Conservation (phyloP, 2,888 invertebrate species). For the Argyresthia albistria region DNA sequence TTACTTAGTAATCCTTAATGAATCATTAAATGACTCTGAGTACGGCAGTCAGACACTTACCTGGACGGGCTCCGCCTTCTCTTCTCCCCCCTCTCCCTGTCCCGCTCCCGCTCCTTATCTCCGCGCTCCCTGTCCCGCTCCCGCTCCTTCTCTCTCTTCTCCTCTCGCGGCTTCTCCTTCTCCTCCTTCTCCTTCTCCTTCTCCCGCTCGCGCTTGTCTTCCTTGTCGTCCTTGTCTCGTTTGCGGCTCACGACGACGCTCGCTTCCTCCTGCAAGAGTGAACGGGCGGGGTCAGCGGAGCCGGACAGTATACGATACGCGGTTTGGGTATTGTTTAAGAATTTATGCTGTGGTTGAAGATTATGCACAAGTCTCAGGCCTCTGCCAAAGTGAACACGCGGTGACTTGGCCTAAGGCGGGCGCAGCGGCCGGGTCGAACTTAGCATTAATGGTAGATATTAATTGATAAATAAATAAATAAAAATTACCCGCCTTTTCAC, state of each 20-base stretch:
- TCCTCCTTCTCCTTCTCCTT: slow-evolving; percentile 27
- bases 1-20: too few species aligned
- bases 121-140: slow-evolving; percentile 60
- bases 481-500: too few species aligned
- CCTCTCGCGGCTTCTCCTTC: slow-evolving; percentile 32
- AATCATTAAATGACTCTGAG: too few species aligned
- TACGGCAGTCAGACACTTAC: slow-evolving; percentile 49
- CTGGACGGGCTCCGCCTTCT: slow-evolving; percentile 47
- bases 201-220: slow-evolving; percentile 31
- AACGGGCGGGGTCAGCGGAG: not conserved
- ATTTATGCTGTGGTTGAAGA: too few species aligned
- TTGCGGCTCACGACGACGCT: slow-evolving; percentile 70
- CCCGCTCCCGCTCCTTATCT: slow-evolving; percentile 35
- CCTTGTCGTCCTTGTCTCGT: slow-evolving; percentile 37
- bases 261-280: slow-evolving; percentile 75
- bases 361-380: too few species aligned
- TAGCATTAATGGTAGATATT: too few species aligned
- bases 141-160: slow-evolving; percentile 25
- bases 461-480: too few species aligned
- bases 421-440: too few species aligned
- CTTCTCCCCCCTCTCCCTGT: slow-evolving; percentile 7
- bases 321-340: too few species aligned
- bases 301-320: too few species aligned
- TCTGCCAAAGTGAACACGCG: too few species aligned
- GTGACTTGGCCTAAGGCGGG: too few species aligned